phyloP scores from a whole-genome alignment of 2,888 invertebrate genomes.

The Cephus nigrinus region DNA sequence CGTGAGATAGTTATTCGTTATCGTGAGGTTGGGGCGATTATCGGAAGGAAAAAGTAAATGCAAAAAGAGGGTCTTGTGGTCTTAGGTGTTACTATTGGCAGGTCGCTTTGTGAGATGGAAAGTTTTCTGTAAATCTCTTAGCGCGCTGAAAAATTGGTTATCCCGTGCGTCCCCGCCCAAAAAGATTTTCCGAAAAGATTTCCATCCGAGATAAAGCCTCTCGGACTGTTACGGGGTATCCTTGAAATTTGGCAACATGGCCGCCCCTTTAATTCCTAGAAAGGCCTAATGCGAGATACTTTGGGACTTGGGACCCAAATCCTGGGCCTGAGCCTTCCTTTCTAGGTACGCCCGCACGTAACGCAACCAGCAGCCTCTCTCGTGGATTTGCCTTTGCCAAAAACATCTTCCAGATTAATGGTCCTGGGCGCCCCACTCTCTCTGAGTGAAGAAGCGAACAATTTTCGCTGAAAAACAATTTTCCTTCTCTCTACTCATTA shows the following conservation, averaged over 20 bases:
- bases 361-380: not conserved
- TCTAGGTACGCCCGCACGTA: not conserved
- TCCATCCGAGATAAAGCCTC: not conserved
- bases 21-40: not conserved
- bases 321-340: not conserved
- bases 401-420: not conserved
- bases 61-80: not conserved
- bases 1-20: conserved; percentile 9
- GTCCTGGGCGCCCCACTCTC: not conserved
- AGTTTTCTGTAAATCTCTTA: not conserved
- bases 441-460: not conserved
- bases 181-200: not conserved
- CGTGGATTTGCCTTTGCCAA: not conserved
- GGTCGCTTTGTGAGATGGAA: not conserved
- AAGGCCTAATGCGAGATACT: conserved; percentile 6
- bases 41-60: not conserved
- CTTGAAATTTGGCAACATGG: conserved; percentile 14
- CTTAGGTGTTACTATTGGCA: not conserved
- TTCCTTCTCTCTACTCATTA: not conserved
- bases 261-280: conserved; percentile 14
- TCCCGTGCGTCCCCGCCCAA: not conserved
- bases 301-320: not conserved
- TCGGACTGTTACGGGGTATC: not conserved
- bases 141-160: not conserved
- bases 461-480: not conserved